These are phyloP conservation scores for Potamarius usumacintae DNA, from an alignment of 2,113 vertebrate genomes.

Conservation along the genomic window DNA sequence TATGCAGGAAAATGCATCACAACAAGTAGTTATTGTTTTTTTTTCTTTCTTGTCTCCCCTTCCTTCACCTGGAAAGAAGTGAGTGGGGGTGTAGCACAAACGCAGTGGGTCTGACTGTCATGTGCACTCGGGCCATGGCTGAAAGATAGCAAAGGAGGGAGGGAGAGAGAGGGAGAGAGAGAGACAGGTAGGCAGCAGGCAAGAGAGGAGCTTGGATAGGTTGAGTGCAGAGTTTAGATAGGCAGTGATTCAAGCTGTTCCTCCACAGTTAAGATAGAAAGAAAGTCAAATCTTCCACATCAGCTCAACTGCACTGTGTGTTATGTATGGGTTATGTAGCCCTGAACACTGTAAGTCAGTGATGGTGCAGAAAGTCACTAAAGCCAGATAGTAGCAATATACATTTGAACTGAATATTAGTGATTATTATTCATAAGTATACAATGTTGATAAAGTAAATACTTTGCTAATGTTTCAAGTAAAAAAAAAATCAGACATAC, in stretches of 20 bases:
- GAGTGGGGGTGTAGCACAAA: conserved; percentile 31
- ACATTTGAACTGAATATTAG: background rate
- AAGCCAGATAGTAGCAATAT: background rate
- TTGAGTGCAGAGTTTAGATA: conserved; percentile 41
- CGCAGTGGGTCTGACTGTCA: conserved; percentile 46
- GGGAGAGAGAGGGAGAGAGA: conserved; percentile 25
- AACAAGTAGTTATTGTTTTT: conserved; percentile 36
- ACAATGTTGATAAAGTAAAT: background rate
- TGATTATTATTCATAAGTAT: background rate
- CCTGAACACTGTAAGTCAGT: background rate
- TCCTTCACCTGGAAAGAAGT: conserved; percentile 58
- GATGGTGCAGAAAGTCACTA: background rate
- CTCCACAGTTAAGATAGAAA: conserved; percentile 26
- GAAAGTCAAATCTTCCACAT: conserved; percentile 16
- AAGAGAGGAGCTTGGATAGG: conserved; percentile 49
- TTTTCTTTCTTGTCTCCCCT: conserved; percentile 51
- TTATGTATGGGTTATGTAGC: background rate
- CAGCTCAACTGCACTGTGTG: conserved; percentile 25
- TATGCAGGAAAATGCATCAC: conserved; percentile 57
- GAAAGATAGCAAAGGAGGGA: conserved; percentile 18
- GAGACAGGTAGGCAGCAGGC: conserved; percentile 30
- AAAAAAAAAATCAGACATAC: background rate
- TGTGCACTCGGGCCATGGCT: conserved; percentile 40
- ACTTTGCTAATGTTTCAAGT: background rate
- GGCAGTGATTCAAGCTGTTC: conserved; percentile 43